Evolutionary conservation across 2,797 vertebrate species (phyloP).

Genomic region (Artibeus jamaicensis): DNA sequence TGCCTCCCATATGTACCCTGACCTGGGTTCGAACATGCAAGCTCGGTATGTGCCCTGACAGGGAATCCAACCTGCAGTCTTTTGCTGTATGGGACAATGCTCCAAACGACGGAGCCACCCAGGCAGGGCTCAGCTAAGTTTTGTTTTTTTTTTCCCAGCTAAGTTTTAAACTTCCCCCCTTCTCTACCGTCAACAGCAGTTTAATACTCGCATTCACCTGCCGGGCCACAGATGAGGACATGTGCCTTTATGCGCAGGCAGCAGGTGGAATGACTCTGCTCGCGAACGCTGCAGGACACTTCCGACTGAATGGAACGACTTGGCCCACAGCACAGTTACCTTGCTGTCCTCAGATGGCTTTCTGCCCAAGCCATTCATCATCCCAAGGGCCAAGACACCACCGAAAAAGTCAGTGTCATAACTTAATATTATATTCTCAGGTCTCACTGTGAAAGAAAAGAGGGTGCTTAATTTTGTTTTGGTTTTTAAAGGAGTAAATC

Average conservation of each 20-base stretch:
- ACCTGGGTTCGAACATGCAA: background rate
- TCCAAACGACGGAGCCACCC: background rate
- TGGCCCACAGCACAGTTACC: slow-evolving; percentile 18
- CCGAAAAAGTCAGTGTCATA: background rate
- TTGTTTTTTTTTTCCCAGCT: too few species aligned
- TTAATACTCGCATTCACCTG: slow-evolving; percentile 13
- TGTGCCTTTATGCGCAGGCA: background rate
- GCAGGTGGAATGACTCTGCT: background rate
- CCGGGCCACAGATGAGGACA: background rate
- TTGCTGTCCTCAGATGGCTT: slow-evolving; percentile 34
- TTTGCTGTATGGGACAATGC: background rate
- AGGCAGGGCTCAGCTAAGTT: background rate
- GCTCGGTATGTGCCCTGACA: background rate
- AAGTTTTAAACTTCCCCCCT: slow-evolving; percentile 18
- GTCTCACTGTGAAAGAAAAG: background rate
- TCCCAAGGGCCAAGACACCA: background rate
- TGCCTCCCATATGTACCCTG: background rate
- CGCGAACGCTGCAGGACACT: background rate
- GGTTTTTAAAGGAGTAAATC: slow-evolving; percentile 29
- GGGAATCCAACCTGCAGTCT: background rate
- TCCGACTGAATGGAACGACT: background rate
- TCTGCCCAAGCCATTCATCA: background rate
- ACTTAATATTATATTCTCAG: background rate
- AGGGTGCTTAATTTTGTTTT: background rate
- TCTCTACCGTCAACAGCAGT: slow-evolving; percentile 31